phyloP scores from a whole-genome alignment of 2,888 invertebrate genomes.

The Plutella xylostella region DNA sequence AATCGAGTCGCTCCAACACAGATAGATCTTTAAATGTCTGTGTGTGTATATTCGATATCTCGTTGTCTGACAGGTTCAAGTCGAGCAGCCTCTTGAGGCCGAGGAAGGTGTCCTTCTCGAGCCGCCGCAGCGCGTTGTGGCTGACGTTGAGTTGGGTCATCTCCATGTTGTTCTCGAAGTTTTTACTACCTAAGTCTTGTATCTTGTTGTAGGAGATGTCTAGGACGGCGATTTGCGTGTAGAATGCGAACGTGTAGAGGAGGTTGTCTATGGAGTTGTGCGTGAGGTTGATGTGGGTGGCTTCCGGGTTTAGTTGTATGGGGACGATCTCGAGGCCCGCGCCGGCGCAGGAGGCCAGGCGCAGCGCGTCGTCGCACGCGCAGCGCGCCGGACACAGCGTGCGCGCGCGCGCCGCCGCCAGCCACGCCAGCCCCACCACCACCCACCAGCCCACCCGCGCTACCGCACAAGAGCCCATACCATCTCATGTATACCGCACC shows the following conservation, averaged over 20 bases:
- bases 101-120: constrained; percentile 81
- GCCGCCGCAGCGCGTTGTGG: constrained; percentile 76
- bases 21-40: constrained; percentile 84
- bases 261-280: constrained; percentile 85
- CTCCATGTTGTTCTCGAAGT: constrained; percentile 82
- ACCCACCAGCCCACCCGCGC: constrained; percentile 60
- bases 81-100: constrained; percentile 76
- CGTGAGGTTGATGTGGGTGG: constrained; percentile 85
- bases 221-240: constrained; percentile 81
- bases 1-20: constrained; percentile 78
- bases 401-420: constrained; percentile 64
- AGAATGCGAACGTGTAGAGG: constrained; percentile 82
- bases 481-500: constrained; percentile 63
- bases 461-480: constrained; percentile 63
- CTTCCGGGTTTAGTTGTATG: constrained; percentile 89
- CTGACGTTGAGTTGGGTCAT: constrained; percentile 83
- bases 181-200: constrained; percentile 81
- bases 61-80: constrained; percentile 83
- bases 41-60: constrained; percentile 77
- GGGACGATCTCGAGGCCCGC: constrained; percentile 87
- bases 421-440: constrained; percentile 65
- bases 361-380: constrained; percentile 82
- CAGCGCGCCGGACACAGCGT: constrained; percentile 85
- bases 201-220: constrained; percentile 88
- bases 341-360: constrained; percentile 81